Conservation (phyloP, 1,140 invertebrate genomes). For the Charaxes varanes region DNA sequence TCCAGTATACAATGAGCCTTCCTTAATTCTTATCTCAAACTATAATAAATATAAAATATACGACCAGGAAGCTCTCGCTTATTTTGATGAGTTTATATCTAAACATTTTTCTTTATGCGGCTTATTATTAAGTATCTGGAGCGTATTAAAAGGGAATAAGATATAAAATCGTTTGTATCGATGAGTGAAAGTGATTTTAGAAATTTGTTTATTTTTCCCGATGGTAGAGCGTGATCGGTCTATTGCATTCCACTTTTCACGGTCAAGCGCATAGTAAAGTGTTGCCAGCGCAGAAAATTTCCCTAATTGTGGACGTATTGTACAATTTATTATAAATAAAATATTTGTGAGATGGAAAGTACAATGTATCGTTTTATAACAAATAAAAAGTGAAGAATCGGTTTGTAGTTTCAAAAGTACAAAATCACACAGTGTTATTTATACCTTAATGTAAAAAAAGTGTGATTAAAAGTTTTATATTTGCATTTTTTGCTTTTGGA, state of each 20-base stretch:
- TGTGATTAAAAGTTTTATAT: too few species aligned
- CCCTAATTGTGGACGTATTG: slow-evolving; percentile 7
- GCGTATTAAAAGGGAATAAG: slow-evolving; percentile 16
- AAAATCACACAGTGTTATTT: too few species aligned
- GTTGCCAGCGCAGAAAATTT: slow-evolving; percentile 32
- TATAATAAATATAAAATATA: too few species aligned
- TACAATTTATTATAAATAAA: too few species aligned
- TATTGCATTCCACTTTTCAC: slow-evolving; percentile 53
- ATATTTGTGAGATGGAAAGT: slow-evolving; percentile 14
- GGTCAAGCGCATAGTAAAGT: slow-evolving; percentile 44
- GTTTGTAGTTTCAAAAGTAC: too few species aligned
- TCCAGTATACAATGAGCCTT: too few species aligned
- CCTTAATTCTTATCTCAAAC: too few species aligned
- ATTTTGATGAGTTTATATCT: background rate
- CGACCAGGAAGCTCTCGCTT: slow-evolving; percentile 3
- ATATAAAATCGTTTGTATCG: slow-evolving; percentile 20
- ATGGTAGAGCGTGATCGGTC: slow-evolving; percentile 28
- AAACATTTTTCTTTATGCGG: slow-evolving; percentile 8
- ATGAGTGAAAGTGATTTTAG: slow-evolving; percentile 5
- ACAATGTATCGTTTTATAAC: background rate
- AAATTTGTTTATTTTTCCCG: slow-evolving; percentile 18
- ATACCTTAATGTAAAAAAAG: too few species aligned
- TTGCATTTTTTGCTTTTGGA: too few species aligned
- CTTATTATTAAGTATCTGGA: too few species aligned
- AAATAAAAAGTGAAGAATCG: too few species aligned